Evolutionary conservation across 2,113 vertebrate genomes (phyloP).

Genomic region (Odontophorus gujanensis): DNA sequence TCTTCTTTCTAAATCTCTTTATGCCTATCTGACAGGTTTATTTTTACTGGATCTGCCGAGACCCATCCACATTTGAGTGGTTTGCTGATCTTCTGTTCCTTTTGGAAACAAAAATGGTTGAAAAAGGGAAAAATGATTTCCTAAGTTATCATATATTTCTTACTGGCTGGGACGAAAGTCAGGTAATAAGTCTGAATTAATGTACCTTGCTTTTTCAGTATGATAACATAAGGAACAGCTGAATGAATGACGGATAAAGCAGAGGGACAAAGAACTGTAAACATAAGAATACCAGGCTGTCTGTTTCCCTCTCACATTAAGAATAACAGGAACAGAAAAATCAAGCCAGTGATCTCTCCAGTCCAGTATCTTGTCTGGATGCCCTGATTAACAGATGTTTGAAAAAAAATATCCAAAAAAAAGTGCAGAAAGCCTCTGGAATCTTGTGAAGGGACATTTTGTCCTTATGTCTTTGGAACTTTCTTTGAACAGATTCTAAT

Average conservation of each 20-base stretch:
- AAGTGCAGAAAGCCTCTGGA: background rate
- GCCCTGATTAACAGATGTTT: background rate
- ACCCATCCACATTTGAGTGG: constrained; percentile 83
- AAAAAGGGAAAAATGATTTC: constrained; percentile 76
- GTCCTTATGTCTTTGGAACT: background rate
- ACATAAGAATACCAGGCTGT: background rate
- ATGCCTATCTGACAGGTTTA: constrained; percentile 81
- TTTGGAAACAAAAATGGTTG: constrained; percentile 80
- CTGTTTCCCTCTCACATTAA: constrained; percentile 4
- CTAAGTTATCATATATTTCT: constrained; percentile 85
- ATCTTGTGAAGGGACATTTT: background rate
- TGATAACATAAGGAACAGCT: constrained; percentile 31
- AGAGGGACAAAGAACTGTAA: constrained; percentile 32
- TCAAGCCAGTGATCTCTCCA: background rate
- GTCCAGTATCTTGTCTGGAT: background rate
- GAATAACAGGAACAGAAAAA: constrained; percentile 16
- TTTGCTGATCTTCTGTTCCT: constrained; percentile 83
- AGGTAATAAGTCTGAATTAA: constrained; percentile 77
- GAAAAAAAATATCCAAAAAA: background rate
- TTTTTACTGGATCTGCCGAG: constrained; percentile 87
- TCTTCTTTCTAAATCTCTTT: constrained; percentile 11
- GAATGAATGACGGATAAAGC: constrained; percentile 50
- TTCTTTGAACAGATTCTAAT: background rate
- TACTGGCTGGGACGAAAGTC: constrained; percentile 83
- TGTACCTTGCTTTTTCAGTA: constrained; percentile 66